Conservation (phyloP, 2,888 invertebrate genomes). For the Nomada flava region DNA sequence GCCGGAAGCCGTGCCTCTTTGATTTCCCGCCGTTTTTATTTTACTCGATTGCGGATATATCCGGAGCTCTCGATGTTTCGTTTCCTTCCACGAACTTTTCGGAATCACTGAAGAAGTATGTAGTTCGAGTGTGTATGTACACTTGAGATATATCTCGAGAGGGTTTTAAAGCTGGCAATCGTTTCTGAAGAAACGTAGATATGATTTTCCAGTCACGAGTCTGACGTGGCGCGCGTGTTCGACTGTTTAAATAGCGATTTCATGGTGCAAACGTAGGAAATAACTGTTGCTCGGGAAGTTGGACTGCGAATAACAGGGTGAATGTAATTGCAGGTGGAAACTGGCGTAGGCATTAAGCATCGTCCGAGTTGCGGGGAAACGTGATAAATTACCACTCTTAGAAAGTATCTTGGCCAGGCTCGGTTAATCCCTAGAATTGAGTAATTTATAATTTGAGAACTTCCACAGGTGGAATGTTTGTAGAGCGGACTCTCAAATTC, state of each 20-base stretch:
- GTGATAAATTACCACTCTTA: constrained; percentile 19
- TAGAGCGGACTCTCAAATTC: constrained; percentile 2
- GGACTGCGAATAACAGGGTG: constrained; percentile 3
- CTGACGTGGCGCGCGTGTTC: neutral
- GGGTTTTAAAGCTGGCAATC: constrained; percentile 31
- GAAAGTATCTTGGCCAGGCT: constrained; percentile 7
- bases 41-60: constrained; percentile 37
- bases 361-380: constrained; percentile 10
- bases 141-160: constrained; percentile 22
- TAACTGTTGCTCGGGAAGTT: constrained; percentile 23
- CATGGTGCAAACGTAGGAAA: neutral
- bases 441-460: constrained; percentile 26
- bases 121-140: neutral
- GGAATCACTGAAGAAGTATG: neutral
- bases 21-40: constrained; percentile 42
- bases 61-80: constrained; percentile 18
- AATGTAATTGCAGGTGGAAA: constrained; percentile 23
- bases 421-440: constrained; percentile 4
- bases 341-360: neutral
- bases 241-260: neutral
- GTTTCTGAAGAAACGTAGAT: constrained; percentile 8
- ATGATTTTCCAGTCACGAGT: neutral
- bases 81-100: constrained; percentile 38
- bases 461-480: constrained; percentile 14
- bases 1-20: constrained; percentile 45